These are phyloP conservation scores for Lutraria lutraria DNA, from an alignment of 2,888 invertebrate species.

Conservation along the genomic window DNA sequence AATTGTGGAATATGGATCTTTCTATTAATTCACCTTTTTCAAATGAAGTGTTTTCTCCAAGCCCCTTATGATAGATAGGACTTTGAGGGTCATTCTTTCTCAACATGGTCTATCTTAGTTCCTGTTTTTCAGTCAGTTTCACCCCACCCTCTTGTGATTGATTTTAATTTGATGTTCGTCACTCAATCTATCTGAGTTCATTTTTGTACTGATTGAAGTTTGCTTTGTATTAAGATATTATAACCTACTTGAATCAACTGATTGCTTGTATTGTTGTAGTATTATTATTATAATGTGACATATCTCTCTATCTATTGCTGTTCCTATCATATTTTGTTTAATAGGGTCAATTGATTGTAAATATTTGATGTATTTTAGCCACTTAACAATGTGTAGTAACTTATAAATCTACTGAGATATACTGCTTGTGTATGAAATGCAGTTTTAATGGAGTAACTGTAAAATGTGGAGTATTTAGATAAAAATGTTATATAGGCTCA, in stretches of 20 bases:
- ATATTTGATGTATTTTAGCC: slow-evolving; percentile 22
- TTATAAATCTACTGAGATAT: not conserved
- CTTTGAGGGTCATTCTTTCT: not conserved
- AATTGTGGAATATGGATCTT: too few relatives aligned
- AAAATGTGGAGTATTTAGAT: not conserved
- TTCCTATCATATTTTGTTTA: slow-evolving; percentile 19
- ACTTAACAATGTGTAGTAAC: not conserved
- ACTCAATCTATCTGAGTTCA: not conserved
- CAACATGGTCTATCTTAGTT: not conserved
- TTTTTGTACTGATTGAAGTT: slow-evolving; percentile 8
- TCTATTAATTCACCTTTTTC: too few relatives aligned
- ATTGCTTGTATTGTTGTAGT: not conserved
- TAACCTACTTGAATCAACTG: slow-evolving; percentile 24
- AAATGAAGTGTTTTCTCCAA: too few relatives aligned
- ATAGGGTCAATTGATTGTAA: slow-evolving; percentile 21
- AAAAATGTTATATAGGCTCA: not conserved
- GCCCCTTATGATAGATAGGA: not conserved
- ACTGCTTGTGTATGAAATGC: not conserved
- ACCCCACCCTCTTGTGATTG: too few relatives aligned
- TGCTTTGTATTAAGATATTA: not conserved
- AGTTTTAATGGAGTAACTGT: not conserved
- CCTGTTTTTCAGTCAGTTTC: too few relatives aligned
- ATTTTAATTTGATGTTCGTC: too few relatives aligned
- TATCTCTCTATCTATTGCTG: slow-evolving; percentile 16
- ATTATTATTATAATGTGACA: not conserved